Evolutionary conservation across 1,140 invertebrate genomes (phyloP).

Genomic region (Hormaphis cornu): DNA sequence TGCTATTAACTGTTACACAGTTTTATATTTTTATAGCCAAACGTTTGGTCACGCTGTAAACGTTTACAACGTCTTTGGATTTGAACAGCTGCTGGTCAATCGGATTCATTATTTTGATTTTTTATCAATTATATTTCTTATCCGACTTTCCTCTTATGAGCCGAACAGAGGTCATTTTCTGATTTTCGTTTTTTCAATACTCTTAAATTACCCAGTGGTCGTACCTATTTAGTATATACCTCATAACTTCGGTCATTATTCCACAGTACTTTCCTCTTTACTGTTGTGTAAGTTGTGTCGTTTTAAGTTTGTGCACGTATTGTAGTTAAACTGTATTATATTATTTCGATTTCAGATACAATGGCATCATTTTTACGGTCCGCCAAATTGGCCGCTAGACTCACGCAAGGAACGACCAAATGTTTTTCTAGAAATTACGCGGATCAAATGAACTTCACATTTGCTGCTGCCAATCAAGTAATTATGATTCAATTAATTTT

Average conservation of each 20-base stretch:
- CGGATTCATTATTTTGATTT: neutral
- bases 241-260: neutral
- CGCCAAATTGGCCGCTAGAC: slow-evolving; percentile 34
- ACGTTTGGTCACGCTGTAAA: neutral
- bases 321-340: too few relatives aligned
- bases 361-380: slow-evolving; percentile 35
- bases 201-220: too few relatives aligned
- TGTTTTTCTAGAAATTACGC: slow-evolving; percentile 49
- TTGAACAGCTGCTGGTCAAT: neutral
- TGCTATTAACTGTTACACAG: too few relatives aligned
- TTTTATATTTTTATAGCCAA: neutral
- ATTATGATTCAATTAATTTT: neutral
- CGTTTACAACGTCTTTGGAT: neutral
- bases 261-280: too few relatives aligned
- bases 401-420: slow-evolving; percentile 40
- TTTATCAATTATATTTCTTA: neutral
- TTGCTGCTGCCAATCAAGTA: slow-evolving; percentile 78
- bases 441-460: slow-evolving; percentile 77
- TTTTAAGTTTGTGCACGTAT: too few relatives aligned
- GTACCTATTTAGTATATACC: neutral
- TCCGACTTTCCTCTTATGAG: too few relatives aligned
- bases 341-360: slow-evolving; percentile 7
- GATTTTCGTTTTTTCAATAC: too few relatives aligned
- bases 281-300: too few relatives aligned
- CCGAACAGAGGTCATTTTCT: slow-evolving; percentile 27